phyloP scores from a whole-genome alignment of 2,888 invertebrate genomes.

The Himalopsyche tibetana region DNA sequence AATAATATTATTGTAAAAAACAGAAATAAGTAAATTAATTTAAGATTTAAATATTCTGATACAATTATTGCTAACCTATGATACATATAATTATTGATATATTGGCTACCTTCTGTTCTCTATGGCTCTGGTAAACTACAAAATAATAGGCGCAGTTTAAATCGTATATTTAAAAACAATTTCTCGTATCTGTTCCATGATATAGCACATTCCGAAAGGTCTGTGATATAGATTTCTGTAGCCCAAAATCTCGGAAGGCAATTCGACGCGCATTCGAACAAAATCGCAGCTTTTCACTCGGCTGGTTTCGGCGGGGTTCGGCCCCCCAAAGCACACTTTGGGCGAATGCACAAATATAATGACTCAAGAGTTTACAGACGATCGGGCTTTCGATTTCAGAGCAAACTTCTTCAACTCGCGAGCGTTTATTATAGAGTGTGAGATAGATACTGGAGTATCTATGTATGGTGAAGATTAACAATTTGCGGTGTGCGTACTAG shows the following conservation, averaged over 20 bases:
- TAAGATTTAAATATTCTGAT: too few species aligned
- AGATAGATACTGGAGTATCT: not conserved
- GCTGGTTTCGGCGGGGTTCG: slow-evolving; percentile 8
- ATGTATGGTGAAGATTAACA: not conserved
- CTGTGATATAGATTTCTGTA: not conserved
- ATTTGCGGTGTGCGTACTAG: not conserved
- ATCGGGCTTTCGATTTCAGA: slow-evolving; percentile 60
- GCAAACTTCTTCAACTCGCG: slow-evolving; percentile 54
- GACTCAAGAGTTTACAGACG: slow-evolving; percentile 59
- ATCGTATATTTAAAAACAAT: too few species aligned
- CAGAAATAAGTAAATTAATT: too few species aligned
- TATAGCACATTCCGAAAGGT: not conserved
- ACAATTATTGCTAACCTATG: too few species aligned
- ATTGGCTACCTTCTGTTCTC: too few species aligned
- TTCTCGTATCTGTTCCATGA: not conserved
- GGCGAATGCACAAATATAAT: slow-evolving; percentile 61
- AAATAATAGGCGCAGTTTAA: too few species aligned
- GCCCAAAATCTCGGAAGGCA: not conserved
- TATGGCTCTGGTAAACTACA: too few species aligned
- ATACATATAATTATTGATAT: too few species aligned
- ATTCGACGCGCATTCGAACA: slow-evolving; percentile 9
- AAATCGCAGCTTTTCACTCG: slow-evolving; percentile 10
- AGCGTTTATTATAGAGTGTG: slow-evolving; percentile 39
- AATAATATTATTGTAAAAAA: too few species aligned
- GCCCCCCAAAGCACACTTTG: slow-evolving; percentile 24